Evolutionary conservation across 2,113 vertebrate species (phyloP).

Genomic region (Equus quagga): DNA sequence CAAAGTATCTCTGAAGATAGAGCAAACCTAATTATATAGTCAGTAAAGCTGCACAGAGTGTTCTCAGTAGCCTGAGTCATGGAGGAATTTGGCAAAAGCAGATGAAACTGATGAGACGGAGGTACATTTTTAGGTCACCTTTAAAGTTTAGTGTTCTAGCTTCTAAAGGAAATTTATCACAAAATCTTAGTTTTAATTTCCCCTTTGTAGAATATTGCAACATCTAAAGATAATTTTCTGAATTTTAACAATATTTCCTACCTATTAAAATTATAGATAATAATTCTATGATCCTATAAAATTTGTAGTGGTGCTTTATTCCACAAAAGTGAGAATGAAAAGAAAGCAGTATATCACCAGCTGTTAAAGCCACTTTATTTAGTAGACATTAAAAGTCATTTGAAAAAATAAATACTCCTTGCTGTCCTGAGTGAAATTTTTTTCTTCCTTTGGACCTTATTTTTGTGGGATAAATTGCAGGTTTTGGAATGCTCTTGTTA

Average conservation of each 20-base stretch:
- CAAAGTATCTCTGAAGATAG: constrained; percentile 64
- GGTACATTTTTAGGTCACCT: constrained; percentile 80
- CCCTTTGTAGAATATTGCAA: constrained; percentile 6
- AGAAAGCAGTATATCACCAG: background rate
- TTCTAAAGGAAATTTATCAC: constrained; percentile 60
- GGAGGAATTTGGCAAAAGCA: constrained; percentile 79
- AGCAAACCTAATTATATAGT: constrained; percentile 75
- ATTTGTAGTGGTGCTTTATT: constrained; percentile 42
- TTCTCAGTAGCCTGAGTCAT: constrained; percentile 79
- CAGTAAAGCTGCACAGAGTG: constrained; percentile 65
- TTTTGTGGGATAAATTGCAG: constrained; percentile 63
- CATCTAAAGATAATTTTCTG: constrained; percentile 41
- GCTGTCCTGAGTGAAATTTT: background rate
- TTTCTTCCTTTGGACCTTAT: background rate
- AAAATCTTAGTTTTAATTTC: constrained; percentile 58
- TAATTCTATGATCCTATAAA: constrained; percentile 31
- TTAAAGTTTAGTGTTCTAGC: constrained; percentile 66
- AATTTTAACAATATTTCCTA: constrained; percentile 55
- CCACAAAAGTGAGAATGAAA: constrained; percentile 40
- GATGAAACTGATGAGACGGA: constrained; percentile 66
- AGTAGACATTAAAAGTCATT: constrained; percentile 49
- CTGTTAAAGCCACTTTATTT: constrained; percentile 55
- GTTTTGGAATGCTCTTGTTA: constrained; percentile 46
- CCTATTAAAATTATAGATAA: constrained; percentile 11
- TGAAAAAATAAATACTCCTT: constrained; percentile 62